A percentile compares a stretch with the other conserved stretches of the same genome.
phyloP scores from a whole-genome alignment of 2,113 vertebrate species.

The Trochalopteron elliotii region DNA sequence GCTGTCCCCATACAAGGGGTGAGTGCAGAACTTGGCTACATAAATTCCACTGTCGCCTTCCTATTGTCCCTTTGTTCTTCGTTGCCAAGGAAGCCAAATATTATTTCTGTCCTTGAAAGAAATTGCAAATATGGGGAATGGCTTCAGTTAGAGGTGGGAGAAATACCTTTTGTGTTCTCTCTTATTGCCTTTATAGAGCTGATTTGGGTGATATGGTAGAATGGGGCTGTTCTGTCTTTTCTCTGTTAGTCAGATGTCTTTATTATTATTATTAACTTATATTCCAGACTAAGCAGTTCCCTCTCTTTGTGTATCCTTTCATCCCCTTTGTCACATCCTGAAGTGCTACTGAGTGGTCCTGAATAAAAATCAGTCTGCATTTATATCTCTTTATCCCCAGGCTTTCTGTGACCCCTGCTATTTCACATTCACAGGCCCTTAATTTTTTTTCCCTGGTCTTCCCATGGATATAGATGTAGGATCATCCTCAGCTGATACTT shows the following conservation, averaged over 20 bases:
- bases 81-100: conserved; percentile 65
- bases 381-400: neutral
- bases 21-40: neutral
- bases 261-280: conserved; percentile 28
- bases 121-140: conserved; percentile 33
- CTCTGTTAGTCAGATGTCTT: conserved; percentile 21
- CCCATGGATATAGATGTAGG: neutral
- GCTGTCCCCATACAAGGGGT: neutral
- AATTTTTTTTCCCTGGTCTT: neutral
- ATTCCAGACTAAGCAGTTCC: neutral
- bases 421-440: neutral
- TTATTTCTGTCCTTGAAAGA: conserved; percentile 65
- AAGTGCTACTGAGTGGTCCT: neutral
- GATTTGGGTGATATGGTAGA: neutral
- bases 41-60: conserved; percentile 52
- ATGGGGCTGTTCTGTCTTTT: neutral
- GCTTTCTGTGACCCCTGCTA: neutral
- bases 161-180: conserved; percentile 16
- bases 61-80: conserved; percentile 61
- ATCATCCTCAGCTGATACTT: neutral
- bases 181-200: neutral
- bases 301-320: neutral
- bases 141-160: neutral
- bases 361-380: neutral
- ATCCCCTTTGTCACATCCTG: neutral